Conservation (phyloP, 2,888 invertebrate genomes). For the Leptopilina myrica region DNA sequence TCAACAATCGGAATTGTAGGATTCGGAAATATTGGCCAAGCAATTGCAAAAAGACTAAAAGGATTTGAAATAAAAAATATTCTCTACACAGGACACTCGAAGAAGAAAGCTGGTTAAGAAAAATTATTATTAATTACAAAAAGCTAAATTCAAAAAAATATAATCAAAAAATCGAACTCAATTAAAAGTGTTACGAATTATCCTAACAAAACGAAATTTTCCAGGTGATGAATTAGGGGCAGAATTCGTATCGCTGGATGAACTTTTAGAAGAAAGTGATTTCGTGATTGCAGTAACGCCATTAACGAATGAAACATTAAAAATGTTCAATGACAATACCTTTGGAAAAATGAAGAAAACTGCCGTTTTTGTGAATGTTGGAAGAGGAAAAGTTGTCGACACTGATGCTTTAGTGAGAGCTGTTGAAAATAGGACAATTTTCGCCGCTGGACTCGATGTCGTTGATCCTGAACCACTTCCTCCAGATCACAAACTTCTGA, state of each 20-base stretch:
- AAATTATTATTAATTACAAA: background rate
- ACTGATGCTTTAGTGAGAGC: slow-evolving; percentile 90
- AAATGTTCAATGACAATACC: slow-evolving; percentile 83
- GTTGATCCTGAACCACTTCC: slow-evolving; percentile 94
- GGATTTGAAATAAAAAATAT: slow-evolving; percentile 85
- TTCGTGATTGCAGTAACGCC: slow-evolving; percentile 85
- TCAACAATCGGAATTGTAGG: slow-evolving; percentile 91
- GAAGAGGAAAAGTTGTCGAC: slow-evolving; percentile 85
- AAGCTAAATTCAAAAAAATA: background rate
- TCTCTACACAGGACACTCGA: slow-evolving; percentile 84
- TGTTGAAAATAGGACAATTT: slow-evolving; percentile 85
- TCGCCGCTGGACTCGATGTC: slow-evolving; percentile 94
- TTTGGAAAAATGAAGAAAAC: slow-evolving; percentile 87
- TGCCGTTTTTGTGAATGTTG: slow-evolving; percentile 86
- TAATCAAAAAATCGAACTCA: background rate
- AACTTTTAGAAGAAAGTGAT: slow-evolving; percentile 84
- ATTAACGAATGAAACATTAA: slow-evolving; percentile 82
- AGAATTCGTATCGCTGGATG: slow-evolving; percentile 82
- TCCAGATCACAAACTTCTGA: slow-evolving; percentile 85
- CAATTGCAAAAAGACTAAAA: slow-evolving; percentile 84
- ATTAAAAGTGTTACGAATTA: too few species aligned
- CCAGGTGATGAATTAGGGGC: slow-evolving; percentile 79
- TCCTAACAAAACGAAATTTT: too few species aligned
- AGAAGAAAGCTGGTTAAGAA: slow-evolving; percentile 63
- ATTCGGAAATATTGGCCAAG: slow-evolving; percentile 87